Conservation (phyloP, 1,140 invertebrate genomes). For the Musca vetustissima region DNA sequence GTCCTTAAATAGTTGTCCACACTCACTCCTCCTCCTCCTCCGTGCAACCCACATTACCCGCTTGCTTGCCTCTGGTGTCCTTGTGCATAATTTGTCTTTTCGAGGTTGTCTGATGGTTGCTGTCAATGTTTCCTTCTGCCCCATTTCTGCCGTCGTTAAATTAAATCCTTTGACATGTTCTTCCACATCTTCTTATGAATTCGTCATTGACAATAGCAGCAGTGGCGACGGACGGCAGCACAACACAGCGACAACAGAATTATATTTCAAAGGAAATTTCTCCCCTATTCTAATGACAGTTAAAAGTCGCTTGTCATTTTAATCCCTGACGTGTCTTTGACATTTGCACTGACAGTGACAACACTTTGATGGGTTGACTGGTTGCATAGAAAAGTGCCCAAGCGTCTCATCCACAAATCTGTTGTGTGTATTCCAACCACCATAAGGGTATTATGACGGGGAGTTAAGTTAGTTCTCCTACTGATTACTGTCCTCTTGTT, state of each 20-base stretch:
- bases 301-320: conserved; percentile 33
- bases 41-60: no score
- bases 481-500: no score
- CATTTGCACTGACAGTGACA: conserved; percentile 55
- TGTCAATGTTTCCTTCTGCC: background rate
- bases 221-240: background rate
- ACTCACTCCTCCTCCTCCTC: no score
- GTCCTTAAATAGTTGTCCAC: no score
- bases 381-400: conserved; percentile 35
- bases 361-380: conserved; percentile 48
- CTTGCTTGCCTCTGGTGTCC: no score
- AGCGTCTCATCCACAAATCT: conserved; percentile 9
- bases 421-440: conserved; percentile 29
- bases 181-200: background rate
- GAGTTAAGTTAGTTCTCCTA: no score
- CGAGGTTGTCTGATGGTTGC: no score
- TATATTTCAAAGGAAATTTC: background rate
- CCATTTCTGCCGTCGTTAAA: background rate
- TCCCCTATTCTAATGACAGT: conserved; percentile 40
- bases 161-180: conserved; percentile 5
- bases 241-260: background rate
- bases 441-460: no score
- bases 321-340: conserved; percentile 55
- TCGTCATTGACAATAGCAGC: no score
- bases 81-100: no score